phyloP scores from a whole-genome alignment of 2,113 vertebrate species.

The Formicarius rufipectus region DNA sequence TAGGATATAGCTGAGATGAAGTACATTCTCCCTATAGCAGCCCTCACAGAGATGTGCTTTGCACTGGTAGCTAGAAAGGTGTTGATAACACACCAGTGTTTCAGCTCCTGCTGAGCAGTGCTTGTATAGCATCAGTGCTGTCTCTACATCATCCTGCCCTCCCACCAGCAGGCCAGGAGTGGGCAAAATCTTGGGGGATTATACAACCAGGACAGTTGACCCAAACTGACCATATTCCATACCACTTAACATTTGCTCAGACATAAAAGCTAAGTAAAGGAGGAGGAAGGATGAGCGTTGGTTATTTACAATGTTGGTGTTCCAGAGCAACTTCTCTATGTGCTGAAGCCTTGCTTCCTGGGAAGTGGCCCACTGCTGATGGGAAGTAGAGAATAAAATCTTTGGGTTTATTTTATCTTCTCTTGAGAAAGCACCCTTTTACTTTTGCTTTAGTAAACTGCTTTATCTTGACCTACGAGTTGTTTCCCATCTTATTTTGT shows the following conservation, averaged over 20 bases:
- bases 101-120: neutral
- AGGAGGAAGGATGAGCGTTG: neutral
- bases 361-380: neutral
- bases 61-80: neutral
- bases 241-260: fast-evolving
- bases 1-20: neutral
- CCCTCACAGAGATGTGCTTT: neutral
- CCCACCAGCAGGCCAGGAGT: neutral
- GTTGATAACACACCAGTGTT: neutral
- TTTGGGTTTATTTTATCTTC: neutral
- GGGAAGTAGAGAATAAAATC: neutral
- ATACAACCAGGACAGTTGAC: neutral
- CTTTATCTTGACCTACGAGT: neutral
- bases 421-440: neutral
- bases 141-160: neutral
- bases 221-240: neutral
- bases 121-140: neutral
- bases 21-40: neutral
- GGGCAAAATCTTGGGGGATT: neutral
- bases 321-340: neutral
- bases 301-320: neutral
- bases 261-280: neutral
- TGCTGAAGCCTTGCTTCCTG: neutral
- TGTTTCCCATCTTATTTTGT: neutral
- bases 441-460: neutral